Conservation (phyloP, 2,797 vertebrate species). For the Chromis chromis region DNA sequence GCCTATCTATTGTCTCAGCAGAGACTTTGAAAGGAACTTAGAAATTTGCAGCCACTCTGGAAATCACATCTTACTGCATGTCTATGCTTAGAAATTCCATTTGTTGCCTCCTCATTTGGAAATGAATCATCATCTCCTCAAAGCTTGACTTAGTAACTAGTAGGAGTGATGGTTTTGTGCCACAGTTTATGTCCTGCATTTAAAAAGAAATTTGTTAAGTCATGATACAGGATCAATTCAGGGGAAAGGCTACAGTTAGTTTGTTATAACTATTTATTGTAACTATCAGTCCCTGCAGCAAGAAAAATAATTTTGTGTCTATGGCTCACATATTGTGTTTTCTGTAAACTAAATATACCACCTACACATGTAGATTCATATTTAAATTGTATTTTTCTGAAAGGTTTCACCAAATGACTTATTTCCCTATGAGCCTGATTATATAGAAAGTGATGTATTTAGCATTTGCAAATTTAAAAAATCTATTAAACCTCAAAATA, state of each 20-base stretch:
- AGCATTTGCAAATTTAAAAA: not conserved
- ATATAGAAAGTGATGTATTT: not conserved
- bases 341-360: not conserved
- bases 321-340: not conserved
- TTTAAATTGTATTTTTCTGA: not conserved
- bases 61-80: slow-evolving; percentile 3
- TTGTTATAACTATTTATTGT: too few relatives aligned
- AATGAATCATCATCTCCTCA: slow-evolving; percentile 31
- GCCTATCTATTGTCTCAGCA: slow-evolving; percentile 23
- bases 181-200: not conserved
- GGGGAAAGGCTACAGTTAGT: too few relatives aligned
- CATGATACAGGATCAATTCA: too few relatives aligned
- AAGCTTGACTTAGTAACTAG: slow-evolving; percentile 13
- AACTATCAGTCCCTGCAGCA: too few relatives aligned
- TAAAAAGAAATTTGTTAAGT: not conserved
- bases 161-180: slow-evolving; percentile 10
- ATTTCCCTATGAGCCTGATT: not conserved
- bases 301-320: too few relatives aligned
- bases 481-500: not conserved
- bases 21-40: slow-evolving; percentile 22
- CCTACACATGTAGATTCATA: not conserved
- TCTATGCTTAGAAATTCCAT: slow-evolving; percentile 16
- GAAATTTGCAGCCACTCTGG: not conserved
- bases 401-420: not conserved
- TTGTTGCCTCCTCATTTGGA: slow-evolving; percentile 3